Evolutionary conservation across 2,113 vertebrate species (phyloP).

Genomic region (Ameiurus melas): DNA sequence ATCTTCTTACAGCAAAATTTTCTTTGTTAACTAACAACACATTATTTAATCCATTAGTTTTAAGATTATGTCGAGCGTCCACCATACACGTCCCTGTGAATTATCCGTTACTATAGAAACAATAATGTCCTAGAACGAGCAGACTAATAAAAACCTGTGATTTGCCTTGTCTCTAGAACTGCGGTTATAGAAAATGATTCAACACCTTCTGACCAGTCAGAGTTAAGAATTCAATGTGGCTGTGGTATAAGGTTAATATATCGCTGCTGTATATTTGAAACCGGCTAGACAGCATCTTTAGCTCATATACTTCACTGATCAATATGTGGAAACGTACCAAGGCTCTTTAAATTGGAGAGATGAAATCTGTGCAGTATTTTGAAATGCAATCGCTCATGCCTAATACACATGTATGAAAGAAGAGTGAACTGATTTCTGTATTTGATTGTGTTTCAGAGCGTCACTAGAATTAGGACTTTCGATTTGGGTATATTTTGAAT

Average conservation of each 20-base stretch:
- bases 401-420: neutral
- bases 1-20: too few species aligned
- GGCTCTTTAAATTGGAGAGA: neutral
- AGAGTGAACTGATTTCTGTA: neutral
- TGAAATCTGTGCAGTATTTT: neutral
- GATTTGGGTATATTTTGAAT: neutral
- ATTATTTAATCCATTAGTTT: neutral
- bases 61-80: neutral
- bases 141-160: neutral
- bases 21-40: neutral
- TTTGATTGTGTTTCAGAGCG: neutral
- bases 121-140: neutral
- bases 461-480: neutral
- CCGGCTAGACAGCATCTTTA: neutral
- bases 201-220: neutral
- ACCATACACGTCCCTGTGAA: neutral
- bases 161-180: neutral
- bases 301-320: neutral
- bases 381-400: neutral
- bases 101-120: neutral
- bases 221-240: neutral
- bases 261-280: neutral
- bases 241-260: neutral
- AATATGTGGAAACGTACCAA: neutral
- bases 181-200: neutral